These are phyloP conservation scores for Hemicrepidius hirtus DNA, from an alignment of 2,888 invertebrate genomes.

Conservation along the genomic window DNA sequence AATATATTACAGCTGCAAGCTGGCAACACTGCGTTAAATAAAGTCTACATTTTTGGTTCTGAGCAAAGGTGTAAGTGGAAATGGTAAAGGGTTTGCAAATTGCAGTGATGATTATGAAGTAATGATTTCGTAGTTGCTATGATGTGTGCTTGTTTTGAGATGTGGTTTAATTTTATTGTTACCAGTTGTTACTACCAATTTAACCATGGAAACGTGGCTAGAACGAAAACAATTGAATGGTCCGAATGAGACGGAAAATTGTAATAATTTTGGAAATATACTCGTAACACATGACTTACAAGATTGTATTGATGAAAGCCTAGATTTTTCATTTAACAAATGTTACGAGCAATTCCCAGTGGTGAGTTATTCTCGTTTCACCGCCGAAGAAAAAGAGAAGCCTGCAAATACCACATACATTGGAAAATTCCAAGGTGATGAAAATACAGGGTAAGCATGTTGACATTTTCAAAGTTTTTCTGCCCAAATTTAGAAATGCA, in stretches of 20 bases:
- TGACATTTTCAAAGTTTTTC: slow-evolving; percentile 47
- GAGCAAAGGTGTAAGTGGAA: background rate
- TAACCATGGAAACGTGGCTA: slow-evolving; percentile 58
- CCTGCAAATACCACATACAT: slow-evolving; percentile 69
- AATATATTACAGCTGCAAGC: too few relatives aligned
- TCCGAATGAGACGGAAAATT: slow-evolving; percentile 30
- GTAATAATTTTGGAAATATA: slow-evolving; percentile 69
- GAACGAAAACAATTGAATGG: slow-evolving; percentile 39
- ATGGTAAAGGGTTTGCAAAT: too few relatives aligned
- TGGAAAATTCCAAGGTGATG: slow-evolving; percentile 70
- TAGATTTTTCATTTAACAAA: slow-evolving; percentile 71
- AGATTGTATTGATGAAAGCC: slow-evolving; percentile 72
- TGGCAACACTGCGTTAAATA: too few relatives aligned
- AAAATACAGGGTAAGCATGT: slow-evolving; percentile 72
- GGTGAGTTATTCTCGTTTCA: slow-evolving; percentile 66
- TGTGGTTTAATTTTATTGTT: slow-evolving; percentile 21
- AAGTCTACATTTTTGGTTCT: too few relatives aligned
- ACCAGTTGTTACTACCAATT: background rate
- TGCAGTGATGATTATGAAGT: background rate
- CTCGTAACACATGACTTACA: slow-evolving; percentile 74
- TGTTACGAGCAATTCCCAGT: slow-evolving; percentile 72
- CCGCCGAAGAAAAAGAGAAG: slow-evolving; percentile 60
- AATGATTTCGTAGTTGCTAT: background rate
- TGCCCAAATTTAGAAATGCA: slow-evolving; percentile 64
- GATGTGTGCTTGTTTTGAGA: slow-evolving; percentile 1